Evolutionary conservation across 2,888 invertebrate species (phyloP), one percentile per base, ranked within the genome.

Genomic region (Acleris emargana): DNA sequence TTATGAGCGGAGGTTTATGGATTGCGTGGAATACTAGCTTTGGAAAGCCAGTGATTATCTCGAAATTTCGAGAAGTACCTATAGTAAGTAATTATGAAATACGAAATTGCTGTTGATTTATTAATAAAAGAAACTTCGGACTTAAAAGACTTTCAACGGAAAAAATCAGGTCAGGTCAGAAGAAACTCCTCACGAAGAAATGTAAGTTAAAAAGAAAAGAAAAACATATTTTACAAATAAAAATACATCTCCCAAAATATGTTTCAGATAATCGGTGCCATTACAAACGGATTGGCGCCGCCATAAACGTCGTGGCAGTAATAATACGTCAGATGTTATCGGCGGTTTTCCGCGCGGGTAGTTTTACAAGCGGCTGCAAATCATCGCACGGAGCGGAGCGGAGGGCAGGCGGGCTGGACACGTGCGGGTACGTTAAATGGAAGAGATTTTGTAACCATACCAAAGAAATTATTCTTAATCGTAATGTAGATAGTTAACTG

Each of bases 1-100:
- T 57, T 57, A 57, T 45, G 57, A 57, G 57, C 25, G 7, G 43
- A 25, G n/a, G 16, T 54, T 54, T 54, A 54, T 54, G 42, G 54
- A 54, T 54, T 54, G 38, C 20, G 20, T 53, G 13, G 38, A 53
- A 53, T 38, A 53, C 5, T 7, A 7, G 32, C 38, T 13, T 38
- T 3, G 38, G 1, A 4, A 11, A 38, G 38, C 13, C 13, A 13
- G 13, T 13, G 13, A 13, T 13, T 38, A 13, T 1, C 11, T 38
- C 38, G 38, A 38, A 11, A 3, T 43, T 43, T 11, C 42, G n/a
- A 3, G 11, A 11, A 13, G 16, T 16, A 5, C n/a, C n/a, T n/a
- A n/a, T n/a, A n/a, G n/a, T n/a, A n/a, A 43, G n/a, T n/a, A 0
- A 43, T 43, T 38, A 13, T 38, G 13, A 38, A 38, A 38, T 38